These are phyloP conservation scores for Cotesia typhae DNA, from an alignment of 1,140 invertebrate genomes.

Conservation along the genomic window DNA sequence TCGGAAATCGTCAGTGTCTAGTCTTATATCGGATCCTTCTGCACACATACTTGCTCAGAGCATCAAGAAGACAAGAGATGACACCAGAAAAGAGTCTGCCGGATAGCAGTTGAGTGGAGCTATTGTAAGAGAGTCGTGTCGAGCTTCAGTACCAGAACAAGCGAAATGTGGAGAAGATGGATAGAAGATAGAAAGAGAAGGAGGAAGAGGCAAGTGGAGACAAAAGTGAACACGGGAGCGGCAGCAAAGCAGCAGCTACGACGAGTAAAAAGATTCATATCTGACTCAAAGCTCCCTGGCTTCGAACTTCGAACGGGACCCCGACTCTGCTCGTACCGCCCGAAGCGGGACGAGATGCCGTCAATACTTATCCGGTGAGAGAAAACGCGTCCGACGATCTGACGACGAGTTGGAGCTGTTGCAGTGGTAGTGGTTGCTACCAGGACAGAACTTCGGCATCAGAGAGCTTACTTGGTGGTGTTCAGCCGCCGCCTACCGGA, in stretches of 20 bases:
- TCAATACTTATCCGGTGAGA: constrained; percentile 53
- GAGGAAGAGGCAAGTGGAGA: not conserved
- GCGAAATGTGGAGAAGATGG: too few species aligned
- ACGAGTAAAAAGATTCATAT: constrained; percentile 58
- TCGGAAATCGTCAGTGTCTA: constrained; percentile 22
- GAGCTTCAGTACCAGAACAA: not conserved
- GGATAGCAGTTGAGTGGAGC: not conserved
- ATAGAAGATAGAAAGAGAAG: constrained; percentile 18
- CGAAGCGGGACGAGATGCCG: constrained; percentile 59
- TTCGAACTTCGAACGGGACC: constrained; percentile 61
- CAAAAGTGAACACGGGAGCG: not conserved
- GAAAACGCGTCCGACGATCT: constrained; percentile 1
- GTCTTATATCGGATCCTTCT: not conserved
- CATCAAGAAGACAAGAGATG: not conserved
- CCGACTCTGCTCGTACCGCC: constrained; percentile 42
- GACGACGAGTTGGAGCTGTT: not conserved
- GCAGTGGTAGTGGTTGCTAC: not conserved
- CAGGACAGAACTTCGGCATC: constrained; percentile 61
- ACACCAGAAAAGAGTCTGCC: too few species aligned
- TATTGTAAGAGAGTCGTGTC: not conserved
- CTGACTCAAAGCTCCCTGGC: constrained; percentile 47
- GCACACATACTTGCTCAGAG: not conserved
- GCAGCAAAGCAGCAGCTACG: constrained; percentile 12
- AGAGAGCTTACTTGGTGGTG: constrained; percentile 32
- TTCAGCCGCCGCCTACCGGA: constrained; percentile 24